A percentile compares a stretch with the other conserved stretches of the same genome.
Conservation (phyloP, 2,113 vertebrate species). For the Boleophthalmus pectinirostris region DNA sequence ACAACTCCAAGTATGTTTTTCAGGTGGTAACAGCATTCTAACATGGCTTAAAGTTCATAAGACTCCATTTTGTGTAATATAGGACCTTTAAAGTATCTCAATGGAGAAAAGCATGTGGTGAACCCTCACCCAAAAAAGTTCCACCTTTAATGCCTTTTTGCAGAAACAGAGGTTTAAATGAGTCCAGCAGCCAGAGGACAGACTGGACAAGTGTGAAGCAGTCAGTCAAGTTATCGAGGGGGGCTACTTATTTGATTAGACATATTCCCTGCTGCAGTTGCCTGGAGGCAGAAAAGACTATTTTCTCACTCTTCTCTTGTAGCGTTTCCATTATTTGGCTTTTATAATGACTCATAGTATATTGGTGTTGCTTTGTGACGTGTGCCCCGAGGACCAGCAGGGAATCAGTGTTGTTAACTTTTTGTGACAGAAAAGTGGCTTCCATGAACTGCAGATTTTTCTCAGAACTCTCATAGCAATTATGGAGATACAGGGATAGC, state of each 20-base stretch:
- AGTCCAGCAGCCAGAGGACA: conserved; percentile 15
- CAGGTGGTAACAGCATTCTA: too few species aligned
- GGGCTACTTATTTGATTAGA: conserved; percentile 34
- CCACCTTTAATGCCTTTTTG: background rate
- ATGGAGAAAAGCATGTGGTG: background rate
- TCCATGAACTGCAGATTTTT: conserved; percentile 12
- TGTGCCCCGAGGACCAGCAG: background rate
- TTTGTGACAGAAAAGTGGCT: background rate
- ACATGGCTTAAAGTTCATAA: too few species aligned
- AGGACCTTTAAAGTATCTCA: background rate
- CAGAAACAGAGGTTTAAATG: background rate
- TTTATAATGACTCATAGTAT: conserved; percentile 4
- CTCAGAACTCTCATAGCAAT: conserved; percentile 28
- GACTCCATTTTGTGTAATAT: too few species aligned
- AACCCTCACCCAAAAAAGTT: background rate
- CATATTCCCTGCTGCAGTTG: conserved; percentile 21
- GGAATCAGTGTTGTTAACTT: background rate
- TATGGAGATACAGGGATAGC: conserved; percentile 8
- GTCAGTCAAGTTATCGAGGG: conserved; percentile 16
- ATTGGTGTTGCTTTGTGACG: background rate
- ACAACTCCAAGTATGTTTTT: too few species aligned
- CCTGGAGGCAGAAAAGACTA: conserved; percentile 21
- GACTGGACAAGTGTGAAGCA: conserved; percentile 6
- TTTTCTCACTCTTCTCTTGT: conserved; percentile 19
- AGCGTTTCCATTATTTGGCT: background rate